Conservation (phyloP, 2,888 invertebrate species). For the Ecdyonurus torrentis region DNA sequence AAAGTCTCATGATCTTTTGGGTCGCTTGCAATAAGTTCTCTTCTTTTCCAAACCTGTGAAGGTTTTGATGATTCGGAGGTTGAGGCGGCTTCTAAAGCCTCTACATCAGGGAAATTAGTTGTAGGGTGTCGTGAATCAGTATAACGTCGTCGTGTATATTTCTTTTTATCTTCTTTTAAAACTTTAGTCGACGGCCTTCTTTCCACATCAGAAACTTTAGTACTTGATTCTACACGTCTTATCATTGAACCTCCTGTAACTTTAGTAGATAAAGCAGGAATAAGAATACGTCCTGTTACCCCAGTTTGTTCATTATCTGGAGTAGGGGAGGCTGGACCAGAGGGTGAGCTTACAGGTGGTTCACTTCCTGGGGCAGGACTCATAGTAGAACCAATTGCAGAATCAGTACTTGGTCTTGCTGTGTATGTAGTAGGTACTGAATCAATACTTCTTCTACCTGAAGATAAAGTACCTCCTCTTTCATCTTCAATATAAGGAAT, state of each 20-base stretch:
- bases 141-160: conserved; percentile 40
- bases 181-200: conserved; percentile 22
- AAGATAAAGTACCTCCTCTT: conserved; percentile 6
- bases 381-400: conserved; percentile 45
- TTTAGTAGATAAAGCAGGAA: background rate
- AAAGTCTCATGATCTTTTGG: conserved; percentile 19
- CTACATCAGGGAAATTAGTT: conserved; percentile 36
- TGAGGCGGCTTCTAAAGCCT: conserved; percentile 24
- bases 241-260: background rate
- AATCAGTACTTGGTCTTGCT: conserved; percentile 25
- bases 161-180: conserved; percentile 37
- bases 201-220: conserved; percentile 13
- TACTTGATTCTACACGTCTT: background rate
- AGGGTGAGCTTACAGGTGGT: conserved; percentile 19
- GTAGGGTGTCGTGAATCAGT: conserved; percentile 42
- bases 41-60: conserved; percentile 50
- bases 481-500: conserved; percentile 50
- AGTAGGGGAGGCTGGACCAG: conserved; percentile 1
- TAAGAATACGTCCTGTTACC: background rate
- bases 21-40: conserved; percentile 67
- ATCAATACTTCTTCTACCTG: background rate
- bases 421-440: background rate
- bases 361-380: conserved; percentile 34
- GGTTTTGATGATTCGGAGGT: conserved; percentile 17
- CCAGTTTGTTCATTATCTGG: background rate